A percentile compares a stretch with the other conserved stretches of the same genome.
phyloP scores from a whole-genome alignment of 2,113 vertebrate genomes.

The Calonectris borealis region DNA sequence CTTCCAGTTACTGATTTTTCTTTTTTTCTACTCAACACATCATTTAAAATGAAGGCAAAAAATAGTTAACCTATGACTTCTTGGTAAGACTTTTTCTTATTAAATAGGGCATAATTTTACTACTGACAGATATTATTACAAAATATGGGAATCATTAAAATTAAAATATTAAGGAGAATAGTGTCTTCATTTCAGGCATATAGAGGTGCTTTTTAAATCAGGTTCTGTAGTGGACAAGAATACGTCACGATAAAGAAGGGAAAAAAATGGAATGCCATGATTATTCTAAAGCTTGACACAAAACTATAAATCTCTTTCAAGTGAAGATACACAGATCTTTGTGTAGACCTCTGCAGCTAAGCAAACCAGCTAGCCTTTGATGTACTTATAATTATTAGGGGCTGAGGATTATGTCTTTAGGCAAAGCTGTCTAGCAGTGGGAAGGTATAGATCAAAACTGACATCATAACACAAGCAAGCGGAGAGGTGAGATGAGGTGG shows the following conservation, averaged over 20 bases:
- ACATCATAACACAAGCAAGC: slow-evolving; percentile 57
- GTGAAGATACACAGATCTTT: slow-evolving; percentile 43
- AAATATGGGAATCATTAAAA: not conserved
- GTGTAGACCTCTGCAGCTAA: slow-evolving; percentile 60
- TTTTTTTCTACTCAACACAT: not conserved
- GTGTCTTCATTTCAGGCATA: not conserved
- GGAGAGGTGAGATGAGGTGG: slow-evolving; percentile 37
- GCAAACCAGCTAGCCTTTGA: slow-evolving; percentile 71
- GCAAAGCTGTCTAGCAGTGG: slow-evolving; percentile 64
- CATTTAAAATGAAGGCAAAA: not conserved
- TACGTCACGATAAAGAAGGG: not conserved
- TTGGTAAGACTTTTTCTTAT: not conserved
- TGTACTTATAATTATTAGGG: slow-evolving; percentile 68
- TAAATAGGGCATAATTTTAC: not conserved
- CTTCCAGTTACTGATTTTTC: not conserved
- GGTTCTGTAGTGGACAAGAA: not conserved
- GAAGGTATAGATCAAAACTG: slow-evolving; percentile 74
- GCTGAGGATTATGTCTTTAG: slow-evolving; percentile 70
- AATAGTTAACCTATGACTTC: not conserved
- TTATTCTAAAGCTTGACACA: slow-evolving; percentile 44
- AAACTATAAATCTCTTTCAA: slow-evolving; percentile 62
- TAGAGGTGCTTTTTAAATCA: not conserved
- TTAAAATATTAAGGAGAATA: slow-evolving; percentile 2
- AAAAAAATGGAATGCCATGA: not conserved
- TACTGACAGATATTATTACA: not conserved